These are phyloP conservation scores for Steatocranus sp. DNA, from an alignment of 2,797 vertebrate species.

Conservation along the genomic window DNA sequence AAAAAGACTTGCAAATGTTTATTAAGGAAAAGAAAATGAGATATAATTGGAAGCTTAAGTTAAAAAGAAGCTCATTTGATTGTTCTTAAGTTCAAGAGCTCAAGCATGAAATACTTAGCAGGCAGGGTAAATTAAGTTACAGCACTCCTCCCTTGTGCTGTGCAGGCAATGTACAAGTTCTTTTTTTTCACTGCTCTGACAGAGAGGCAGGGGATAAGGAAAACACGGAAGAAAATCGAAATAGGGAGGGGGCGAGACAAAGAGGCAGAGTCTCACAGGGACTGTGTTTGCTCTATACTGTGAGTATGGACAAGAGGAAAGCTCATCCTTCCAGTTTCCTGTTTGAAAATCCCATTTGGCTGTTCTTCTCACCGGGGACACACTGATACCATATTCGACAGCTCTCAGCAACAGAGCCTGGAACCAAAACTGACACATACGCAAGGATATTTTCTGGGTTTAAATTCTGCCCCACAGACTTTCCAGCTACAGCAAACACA, in stretches of 20 bases:
- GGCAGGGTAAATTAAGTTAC: slow-evolving; percentile 8
- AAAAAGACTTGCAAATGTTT: not conserved
- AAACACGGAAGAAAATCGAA: not conserved
- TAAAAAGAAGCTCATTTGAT: too few relatives aligned
- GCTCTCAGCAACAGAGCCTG: not conserved
- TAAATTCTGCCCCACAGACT: not conserved
- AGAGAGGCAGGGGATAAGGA: not conserved
- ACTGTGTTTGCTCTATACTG: not conserved
- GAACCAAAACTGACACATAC: not conserved
- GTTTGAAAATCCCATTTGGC: slow-evolving; percentile 19
- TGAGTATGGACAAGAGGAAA: slow-evolving; percentile 31
- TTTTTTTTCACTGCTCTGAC: not conserved
- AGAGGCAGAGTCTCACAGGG: slow-evolving; percentile 14
- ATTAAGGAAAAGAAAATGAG: not conserved
- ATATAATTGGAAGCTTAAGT: not conserved
- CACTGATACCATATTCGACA: not conserved
- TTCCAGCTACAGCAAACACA: not conserved
- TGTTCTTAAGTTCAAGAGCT: not conserved
- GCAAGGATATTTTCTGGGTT: not conserved
- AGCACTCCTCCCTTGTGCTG: not conserved
- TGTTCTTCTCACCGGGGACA: slow-evolving; percentile 1
- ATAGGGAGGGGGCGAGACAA: not conserved
- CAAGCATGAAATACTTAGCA: slow-evolving; percentile 1
- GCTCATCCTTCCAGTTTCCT: slow-evolving; percentile 45
- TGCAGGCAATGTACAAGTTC: not conserved